phyloP scores from a whole-genome alignment of 2,888 invertebrate species.

The Nomada ferruginata region DNA sequence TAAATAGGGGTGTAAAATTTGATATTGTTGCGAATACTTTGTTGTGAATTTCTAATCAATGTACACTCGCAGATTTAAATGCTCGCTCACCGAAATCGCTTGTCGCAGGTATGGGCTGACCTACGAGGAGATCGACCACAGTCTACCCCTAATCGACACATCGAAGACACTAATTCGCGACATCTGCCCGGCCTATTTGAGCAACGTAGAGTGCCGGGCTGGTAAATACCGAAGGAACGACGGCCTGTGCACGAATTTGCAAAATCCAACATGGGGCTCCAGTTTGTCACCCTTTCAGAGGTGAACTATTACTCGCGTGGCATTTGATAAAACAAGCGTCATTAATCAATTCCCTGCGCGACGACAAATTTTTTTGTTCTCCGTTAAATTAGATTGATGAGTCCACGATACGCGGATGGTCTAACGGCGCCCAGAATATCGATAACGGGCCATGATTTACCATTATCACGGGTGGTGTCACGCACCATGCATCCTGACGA shows the following conservation, averaged over 20 bases:
- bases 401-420: conserved; percentile 92
- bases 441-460: conserved; percentile 91
- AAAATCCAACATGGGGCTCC: conserved; percentile 96
- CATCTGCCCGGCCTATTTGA: conserved; percentile 94
- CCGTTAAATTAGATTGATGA: conserved; percentile 50
- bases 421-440: conserved; percentile 93
- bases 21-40: no score
- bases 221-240: conserved; percentile 95
- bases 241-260: conserved; percentile 94
- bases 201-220: conserved; percentile 94
- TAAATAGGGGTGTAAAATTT: no score
- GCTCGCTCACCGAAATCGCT: neutral
- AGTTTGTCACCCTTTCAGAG: conserved; percentile 94
- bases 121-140: conserved; percentile 94
- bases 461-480: conserved; percentile 93
- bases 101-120: conserved; percentile 90
- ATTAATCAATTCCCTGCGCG: neutral
- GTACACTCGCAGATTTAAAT: neutral
- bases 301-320: conserved; percentile 82
- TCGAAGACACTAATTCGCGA: conserved; percentile 94
- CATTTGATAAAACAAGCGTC: neutral
- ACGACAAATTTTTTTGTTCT: conserved; percentile 8
- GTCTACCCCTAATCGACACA: conserved; percentile 94
- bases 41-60: neutral
- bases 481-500: conserved; percentile 96